Evolutionary conservation across 2,113 vertebrate genomes (phyloP).

Genomic region (Neofelis nebulosa): DNA sequence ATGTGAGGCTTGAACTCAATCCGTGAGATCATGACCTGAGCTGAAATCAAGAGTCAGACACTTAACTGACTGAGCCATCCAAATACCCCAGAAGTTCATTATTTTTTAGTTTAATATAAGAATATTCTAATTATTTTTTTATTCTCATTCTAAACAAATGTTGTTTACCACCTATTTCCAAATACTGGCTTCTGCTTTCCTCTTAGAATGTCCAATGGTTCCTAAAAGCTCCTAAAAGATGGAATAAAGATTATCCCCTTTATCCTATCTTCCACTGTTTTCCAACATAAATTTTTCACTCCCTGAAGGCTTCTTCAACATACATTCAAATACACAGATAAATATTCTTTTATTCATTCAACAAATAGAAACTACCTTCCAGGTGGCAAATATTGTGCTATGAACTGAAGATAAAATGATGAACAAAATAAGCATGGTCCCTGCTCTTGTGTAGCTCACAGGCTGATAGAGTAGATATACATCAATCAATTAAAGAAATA

Average conservation of each 20-base stretch:
- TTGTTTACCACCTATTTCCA: not conserved
- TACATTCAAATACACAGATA: not conserved
- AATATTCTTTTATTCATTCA: not conserved
- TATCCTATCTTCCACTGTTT: not conserved
- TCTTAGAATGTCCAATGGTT: not conserved
- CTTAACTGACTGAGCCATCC: too few species aligned
- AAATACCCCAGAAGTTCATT: not conserved
- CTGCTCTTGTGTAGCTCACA: not conserved
- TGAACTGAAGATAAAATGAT: not conserved
- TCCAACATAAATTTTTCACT: not conserved
- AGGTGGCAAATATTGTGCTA: not conserved
- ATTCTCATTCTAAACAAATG: not conserved
- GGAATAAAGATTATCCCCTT: not conserved
- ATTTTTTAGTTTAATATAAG: not conserved
- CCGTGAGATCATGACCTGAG: too few species aligned
- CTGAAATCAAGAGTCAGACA: too few species aligned
- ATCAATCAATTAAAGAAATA: not conserved
- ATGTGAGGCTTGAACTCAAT: too few species aligned
- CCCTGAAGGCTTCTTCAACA: not conserved
- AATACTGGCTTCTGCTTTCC: not conserved
- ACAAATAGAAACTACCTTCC: not conserved
- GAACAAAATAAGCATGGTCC: not conserved
- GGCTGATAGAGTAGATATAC: not conserved
- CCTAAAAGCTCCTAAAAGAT: not conserved
- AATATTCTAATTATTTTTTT: constrained; percentile 3